These are phyloP conservation scores for Phalacrocorax brasilianus DNA, from an alignment of 2,113 vertebrate species.

Conservation along the genomic window DNA sequence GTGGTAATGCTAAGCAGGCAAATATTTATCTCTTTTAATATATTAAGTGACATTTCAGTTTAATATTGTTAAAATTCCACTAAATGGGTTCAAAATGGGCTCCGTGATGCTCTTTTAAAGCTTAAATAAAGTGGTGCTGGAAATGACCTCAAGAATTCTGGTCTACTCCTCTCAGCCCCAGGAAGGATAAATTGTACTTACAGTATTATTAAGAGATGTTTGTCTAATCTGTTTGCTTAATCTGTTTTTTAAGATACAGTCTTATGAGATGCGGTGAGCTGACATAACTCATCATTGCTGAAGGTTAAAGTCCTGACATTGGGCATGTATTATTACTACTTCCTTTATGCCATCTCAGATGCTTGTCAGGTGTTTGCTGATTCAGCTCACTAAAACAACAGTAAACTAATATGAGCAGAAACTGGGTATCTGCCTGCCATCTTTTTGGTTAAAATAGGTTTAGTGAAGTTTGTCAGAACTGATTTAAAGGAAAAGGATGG, in stretches of 20 bases:
- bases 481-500: not conserved
- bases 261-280: not conserved
- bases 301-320: slow-evolving; percentile 15
- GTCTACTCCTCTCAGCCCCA: not conserved
- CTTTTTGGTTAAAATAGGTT: not conserved
- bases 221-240: slow-evolving; percentile 51
- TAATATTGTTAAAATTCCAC: not conserved
- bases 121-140: not conserved
- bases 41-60: not conserved
- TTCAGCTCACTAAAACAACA: not conserved
- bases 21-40: not conserved
- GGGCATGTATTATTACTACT: not conserved
- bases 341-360: not conserved
- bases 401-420: not conserved
- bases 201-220: not conserved
- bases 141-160: not conserved
- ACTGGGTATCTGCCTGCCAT: not conserved
- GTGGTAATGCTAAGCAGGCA: not conserved
- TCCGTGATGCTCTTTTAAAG: not conserved
- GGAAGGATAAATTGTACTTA: slow-evolving; percentile 21
- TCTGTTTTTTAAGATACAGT: slow-evolving; percentile 5
- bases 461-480: not conserved
- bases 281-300: slow-evolving; percentile 15
- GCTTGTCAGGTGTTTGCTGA: not conserved
- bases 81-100: not conserved